Percentiles rank a stretch among this genome's conserved stretches.
These are phyloP conservation scores for Lampropteryx suffumata DNA, from an alignment of 2,888 invertebrate species.

Conservation along the genomic window DNA sequence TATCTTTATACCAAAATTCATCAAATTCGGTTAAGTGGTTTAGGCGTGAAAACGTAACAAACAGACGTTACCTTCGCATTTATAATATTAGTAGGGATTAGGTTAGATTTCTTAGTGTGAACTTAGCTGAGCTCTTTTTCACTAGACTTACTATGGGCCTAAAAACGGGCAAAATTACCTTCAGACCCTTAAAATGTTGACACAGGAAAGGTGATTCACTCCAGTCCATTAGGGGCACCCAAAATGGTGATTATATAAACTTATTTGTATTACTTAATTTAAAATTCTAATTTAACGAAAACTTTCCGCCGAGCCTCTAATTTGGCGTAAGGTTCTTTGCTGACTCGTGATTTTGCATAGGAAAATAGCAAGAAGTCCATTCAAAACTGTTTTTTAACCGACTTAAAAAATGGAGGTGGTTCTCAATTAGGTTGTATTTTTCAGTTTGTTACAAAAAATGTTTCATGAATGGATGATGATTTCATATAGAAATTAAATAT, in stretches of 20 bases:
- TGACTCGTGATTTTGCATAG: slow-evolving; percentile 51
- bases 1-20: too few relatives aligned
- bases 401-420: too few relatives aligned
- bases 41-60: too few relatives aligned
- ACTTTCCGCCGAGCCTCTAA: slow-evolving; percentile 47
- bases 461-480: too few relatives aligned
- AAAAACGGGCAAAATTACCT: slow-evolving; percentile 23
- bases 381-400: background rate
- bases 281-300: slow-evolving; percentile 64
- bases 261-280: slow-evolving; percentile 62
- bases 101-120: too few relatives aligned
- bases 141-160: background rate
- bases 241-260: slow-evolving; percentile 56
- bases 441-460: too few relatives aligned
- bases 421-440: too few relatives aligned
- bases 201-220: slow-evolving; percentile 36
- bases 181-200: slow-evolving; percentile 34
- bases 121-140: too few relatives aligned
- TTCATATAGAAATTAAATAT: too few relatives aligned
- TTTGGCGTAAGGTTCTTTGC: slow-evolving; percentile 50
- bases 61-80: too few relatives aligned
- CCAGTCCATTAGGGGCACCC: slow-evolving; percentile 50
- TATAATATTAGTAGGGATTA: too few relatives aligned
- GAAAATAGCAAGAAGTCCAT: slow-evolving; percentile 34
- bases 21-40: too few relatives aligned